Conservation (phyloP, 2,113 vertebrate genomes). For the Macaca nemestrina region DNA sequence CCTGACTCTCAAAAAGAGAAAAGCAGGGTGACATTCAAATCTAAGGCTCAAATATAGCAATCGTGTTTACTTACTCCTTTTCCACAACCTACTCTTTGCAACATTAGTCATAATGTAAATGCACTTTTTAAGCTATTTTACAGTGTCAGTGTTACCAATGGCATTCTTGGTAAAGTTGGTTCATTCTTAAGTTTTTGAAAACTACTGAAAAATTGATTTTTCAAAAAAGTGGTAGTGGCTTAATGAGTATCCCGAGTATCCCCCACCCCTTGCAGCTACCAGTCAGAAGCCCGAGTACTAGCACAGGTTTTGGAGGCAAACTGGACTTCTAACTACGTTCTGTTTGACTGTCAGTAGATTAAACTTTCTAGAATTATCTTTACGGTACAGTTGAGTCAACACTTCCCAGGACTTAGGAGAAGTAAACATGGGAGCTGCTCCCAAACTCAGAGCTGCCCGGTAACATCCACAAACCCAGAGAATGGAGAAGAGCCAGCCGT, state of each 20-base stretch:
- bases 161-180: not conserved
- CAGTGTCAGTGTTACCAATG: not conserved
- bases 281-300: not conserved
- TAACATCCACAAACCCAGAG: not conserved
- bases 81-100: not conserved
- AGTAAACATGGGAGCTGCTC: too few species aligned
- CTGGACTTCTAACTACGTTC: not conserved
- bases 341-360: not conserved
- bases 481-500: not conserved
- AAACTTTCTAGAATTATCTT: not conserved
- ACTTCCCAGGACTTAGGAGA: not conserved
- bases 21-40: not conserved
- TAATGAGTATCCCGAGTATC: not conserved
- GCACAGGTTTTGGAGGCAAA: not conserved
- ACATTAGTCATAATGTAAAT: not conserved
- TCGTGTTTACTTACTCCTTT: not conserved
- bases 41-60: not conserved
- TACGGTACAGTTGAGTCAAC: not conserved
- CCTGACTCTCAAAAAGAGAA: not conserved
- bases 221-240: rapidly evolving
- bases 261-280: not conserved
- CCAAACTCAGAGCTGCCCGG: not conserved
- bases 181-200: not conserved
- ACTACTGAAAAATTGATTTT: not conserved
- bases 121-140: not conserved